phyloP scores from a whole-genome alignment of 2,888 invertebrate species.

The Chalcosyrphus nemorum region DNA sequence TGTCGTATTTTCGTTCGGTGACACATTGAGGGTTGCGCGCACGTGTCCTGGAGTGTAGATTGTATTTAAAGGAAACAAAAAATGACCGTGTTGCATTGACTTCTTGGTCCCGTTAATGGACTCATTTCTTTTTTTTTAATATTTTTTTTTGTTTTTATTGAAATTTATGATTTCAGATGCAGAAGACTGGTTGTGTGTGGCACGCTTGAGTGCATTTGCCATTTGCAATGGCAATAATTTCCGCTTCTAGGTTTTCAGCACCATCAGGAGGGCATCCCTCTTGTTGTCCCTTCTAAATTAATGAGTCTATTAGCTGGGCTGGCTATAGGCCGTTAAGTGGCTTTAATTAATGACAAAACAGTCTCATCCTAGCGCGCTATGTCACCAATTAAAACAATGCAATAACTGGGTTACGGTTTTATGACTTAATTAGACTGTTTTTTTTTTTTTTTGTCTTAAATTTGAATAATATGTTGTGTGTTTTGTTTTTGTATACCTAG shows the following conservation, averaged over 20 bases:
- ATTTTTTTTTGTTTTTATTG: conserved; percentile 57
- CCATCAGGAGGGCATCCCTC: conserved; percentile 45
- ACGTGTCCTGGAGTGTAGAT: conserved; percentile 50
- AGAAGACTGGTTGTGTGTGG: background rate
- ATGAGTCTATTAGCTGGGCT: conserved; percentile 69
- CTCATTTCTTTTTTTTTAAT: conserved; percentile 55
- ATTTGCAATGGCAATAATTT: conserved; percentile 73
- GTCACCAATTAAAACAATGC: conserved; percentile 70
- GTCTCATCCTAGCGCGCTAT: conserved; percentile 21
- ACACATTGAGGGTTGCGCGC: conserved; percentile 57
- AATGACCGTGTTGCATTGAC: conserved; percentile 43
- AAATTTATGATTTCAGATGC: conserved; percentile 70
- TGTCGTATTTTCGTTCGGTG: background rate
- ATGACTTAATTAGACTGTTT: conserved; percentile 64
- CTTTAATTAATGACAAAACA: conserved; percentile 71
- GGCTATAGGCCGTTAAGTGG: conserved; percentile 53
- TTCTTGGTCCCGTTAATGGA: conserved; percentile 61
- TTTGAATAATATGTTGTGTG: conserved; percentile 46
- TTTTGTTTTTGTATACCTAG: no score
- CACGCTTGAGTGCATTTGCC: conserved; percentile 64
- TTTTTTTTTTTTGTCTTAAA: conserved; percentile 21
- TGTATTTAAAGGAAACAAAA: conserved; percentile 1
- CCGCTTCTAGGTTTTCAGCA: conserved; percentile 70
- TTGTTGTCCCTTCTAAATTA: conserved; percentile 41
- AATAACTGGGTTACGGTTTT: conserved; percentile 65